phyloP scores from a whole-genome alignment of 2,113 vertebrate genomes.

The Sardina pilchardus region DNA sequence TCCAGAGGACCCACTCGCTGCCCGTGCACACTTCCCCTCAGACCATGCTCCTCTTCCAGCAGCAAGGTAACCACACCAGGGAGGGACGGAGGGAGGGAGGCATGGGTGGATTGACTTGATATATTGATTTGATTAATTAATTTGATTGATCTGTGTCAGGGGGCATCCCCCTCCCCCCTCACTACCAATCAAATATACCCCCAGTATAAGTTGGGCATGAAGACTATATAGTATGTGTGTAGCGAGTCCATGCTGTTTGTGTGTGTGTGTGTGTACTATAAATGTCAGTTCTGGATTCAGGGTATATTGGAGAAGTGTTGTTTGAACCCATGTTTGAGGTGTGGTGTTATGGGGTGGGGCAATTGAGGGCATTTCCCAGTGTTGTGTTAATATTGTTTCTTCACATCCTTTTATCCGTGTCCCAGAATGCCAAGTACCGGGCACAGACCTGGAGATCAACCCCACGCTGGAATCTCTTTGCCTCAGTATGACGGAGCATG shows the following conservation, averaged over 20 bases:
- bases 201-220: no score
- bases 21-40: conserved; percentile 94
- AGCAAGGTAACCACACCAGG: conserved; percentile 72
- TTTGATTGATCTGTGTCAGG: no score
- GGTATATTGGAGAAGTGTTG: background rate
- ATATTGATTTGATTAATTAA: background rate
- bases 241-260: no score
- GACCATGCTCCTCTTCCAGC: conserved; percentile 92
- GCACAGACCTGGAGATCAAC: conserved; percentile 92
- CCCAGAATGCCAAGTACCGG: conserved; percentile 89
- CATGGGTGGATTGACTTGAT: background rate
- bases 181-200: no score
- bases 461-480: conserved; percentile 94
- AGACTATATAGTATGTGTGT: no score
- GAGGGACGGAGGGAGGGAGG: background rate
- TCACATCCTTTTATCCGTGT: background rate
- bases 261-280: background rate
- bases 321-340: background rate
- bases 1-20: conserved; percentile 91
- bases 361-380: background rate
- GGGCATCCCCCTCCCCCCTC: no score
- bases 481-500: conserved; percentile 97
- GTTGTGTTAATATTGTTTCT: background rate
- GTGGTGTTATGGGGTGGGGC: background rate
- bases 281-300: background rate